phyloP scores from a whole-genome alignment of 2,113 vertebrate genomes.

The Paratilapia polleni region DNA sequence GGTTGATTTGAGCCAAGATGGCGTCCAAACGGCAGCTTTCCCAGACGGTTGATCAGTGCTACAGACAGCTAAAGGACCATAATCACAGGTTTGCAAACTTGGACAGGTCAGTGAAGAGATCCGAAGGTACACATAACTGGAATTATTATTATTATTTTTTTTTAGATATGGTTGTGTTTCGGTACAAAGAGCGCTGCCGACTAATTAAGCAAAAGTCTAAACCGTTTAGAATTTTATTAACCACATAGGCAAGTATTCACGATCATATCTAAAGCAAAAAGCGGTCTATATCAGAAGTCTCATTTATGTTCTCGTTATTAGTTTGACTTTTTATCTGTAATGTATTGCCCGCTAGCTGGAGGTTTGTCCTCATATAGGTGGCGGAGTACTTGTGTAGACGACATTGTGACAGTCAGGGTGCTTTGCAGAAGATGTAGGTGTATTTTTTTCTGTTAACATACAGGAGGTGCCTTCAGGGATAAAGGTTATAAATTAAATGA shows the following conservation, averaged over 20 bases:
- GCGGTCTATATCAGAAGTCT: not conserved
- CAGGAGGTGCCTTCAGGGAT: not conserved
- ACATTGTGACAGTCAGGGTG: not conserved
- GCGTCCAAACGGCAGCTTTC: slow-evolving; percentile 7
- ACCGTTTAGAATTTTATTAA: not conserved
- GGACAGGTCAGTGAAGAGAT: not conserved
- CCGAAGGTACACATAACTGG: slow-evolving; percentile 48
- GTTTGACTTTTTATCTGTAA: not conserved
- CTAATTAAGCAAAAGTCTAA: not conserved
- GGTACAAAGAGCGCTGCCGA: not conserved
- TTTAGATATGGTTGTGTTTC: not conserved
- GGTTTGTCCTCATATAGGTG: not conserved
- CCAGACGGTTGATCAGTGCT: not conserved
- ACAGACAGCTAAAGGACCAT: not conserved
- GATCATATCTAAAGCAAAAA: not conserved
- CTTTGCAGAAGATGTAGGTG: not conserved
- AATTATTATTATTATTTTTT: not conserved
- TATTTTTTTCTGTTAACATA: not conserved
- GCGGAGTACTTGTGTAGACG: too few relatives aligned
- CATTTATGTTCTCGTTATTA: not conserved
- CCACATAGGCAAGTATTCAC: not conserved
- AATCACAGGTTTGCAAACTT: slow-evolving; percentile 32
- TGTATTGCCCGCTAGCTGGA: not conserved
- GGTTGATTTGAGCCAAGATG: slow-evolving; percentile 68
- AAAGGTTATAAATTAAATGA: not conserved